These are phyloP conservation scores for Falco naumanni DNA, from an alignment of 2,797 vertebrate genomes.

Conservation along the genomic window DNA sequence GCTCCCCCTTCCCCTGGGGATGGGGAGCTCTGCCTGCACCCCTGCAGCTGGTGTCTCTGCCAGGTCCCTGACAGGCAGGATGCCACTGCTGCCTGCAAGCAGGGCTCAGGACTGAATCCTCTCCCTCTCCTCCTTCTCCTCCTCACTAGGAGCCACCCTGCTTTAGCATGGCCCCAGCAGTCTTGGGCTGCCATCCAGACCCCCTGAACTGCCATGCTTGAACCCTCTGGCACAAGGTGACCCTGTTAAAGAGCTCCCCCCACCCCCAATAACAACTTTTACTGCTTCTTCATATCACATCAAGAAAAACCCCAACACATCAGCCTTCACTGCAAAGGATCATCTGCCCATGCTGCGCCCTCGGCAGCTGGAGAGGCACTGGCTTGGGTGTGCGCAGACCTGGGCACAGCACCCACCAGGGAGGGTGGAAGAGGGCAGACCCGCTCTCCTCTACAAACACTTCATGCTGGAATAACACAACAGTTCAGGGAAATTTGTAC, in stretches of 20 bases:
- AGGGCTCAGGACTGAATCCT: not conserved
- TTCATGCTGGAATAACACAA: not conserved
- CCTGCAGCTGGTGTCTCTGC: not conserved
- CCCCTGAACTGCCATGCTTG: not conserved
- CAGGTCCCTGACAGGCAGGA: not conserved
- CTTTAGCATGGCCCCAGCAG: not conserved
- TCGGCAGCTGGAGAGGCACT: not conserved
- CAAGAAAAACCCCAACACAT: accelerated
- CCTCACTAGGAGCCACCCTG: not conserved
- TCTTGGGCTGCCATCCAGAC: not conserved
- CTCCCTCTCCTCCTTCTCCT: not conserved
- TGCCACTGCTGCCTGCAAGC: not conserved
- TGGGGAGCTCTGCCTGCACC: not conserved
- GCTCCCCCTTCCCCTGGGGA: not conserved
- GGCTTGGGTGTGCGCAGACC: accelerated
- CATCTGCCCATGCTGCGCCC: accelerated
- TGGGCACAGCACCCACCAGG: not conserved
- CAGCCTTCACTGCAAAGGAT: not conserved
- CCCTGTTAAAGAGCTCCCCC: not conserved
- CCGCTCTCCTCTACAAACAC: not conserved
- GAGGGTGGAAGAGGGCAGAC: not conserved
- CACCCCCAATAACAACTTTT: not conserved
- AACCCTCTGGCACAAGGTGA: accelerated
- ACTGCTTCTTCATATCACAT: not conserved
- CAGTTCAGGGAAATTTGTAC: not conserved